Evolutionary conservation across 2,113 vertebrate species (phyloP).

Genomic region (Amblyornis subalaris): DNA sequence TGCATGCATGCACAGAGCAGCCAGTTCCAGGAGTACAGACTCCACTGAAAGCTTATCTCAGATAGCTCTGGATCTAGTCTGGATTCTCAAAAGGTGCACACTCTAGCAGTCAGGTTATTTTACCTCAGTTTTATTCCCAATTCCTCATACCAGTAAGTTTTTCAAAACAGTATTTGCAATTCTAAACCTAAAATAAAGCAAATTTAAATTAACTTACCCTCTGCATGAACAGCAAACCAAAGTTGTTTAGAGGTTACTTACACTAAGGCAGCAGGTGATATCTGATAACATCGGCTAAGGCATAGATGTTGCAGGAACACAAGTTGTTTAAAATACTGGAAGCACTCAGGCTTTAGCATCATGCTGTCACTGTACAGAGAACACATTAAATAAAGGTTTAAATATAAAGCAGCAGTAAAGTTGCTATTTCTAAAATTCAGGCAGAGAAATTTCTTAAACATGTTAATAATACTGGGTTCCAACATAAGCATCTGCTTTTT

Average conservation of each 20-base stretch:
- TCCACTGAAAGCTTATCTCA: not conserved
- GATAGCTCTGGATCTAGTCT: not conserved
- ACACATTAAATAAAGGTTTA: not conserved
- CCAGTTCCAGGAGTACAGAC: not conserved
- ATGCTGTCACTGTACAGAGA: conserved; percentile 84
- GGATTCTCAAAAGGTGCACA: not conserved
- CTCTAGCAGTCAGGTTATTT: not conserved
- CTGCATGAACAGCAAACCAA: not conserved
- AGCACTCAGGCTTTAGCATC: conserved; percentile 82
- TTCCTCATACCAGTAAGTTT: not conserved
- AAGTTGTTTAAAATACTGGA: conserved; percentile 80
- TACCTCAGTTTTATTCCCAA: not conserved
- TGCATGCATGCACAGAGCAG: not conserved
- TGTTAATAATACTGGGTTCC: too few relatives aligned
- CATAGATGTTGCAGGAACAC: conserved; percentile 78
- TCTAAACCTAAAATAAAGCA: not conserved
- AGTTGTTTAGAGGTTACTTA: conserved; percentile 54
- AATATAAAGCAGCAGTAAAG: not conserved
- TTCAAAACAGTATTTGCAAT: not conserved
- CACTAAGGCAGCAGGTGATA: conserved; percentile 83
- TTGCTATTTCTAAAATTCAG: not conserved
- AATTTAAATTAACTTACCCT: not conserved
- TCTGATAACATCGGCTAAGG: conserved; percentile 93
- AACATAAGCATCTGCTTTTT: not conserved
- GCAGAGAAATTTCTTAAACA: not conserved